Evolutionary conservation across 2,113 vertebrate species (phyloP).

Genomic region (Collichthys lucidus): DNA sequence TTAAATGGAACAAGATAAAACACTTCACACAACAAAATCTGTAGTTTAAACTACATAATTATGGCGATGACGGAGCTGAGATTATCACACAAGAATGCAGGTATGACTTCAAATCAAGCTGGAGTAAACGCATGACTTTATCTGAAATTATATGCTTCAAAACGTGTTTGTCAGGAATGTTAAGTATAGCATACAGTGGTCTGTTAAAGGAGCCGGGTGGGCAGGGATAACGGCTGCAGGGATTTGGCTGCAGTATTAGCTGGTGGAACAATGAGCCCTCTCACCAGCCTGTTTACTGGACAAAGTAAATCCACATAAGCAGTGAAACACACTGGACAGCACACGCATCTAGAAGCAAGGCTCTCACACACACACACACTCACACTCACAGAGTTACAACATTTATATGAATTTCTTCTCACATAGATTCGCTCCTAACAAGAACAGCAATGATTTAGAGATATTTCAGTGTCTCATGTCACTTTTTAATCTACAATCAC

Average conservation of each 20-base stretch:
- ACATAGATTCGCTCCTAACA: background rate
- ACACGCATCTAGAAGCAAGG: slow-evolving; percentile 14
- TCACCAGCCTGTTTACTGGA: slow-evolving; percentile 74
- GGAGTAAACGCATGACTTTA: background rate
- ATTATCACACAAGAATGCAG: background rate
- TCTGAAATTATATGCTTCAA: background rate
- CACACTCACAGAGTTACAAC: background rate
- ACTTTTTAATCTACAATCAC: background rate
- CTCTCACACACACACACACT: background rate
- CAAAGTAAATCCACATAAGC: slow-evolving; percentile 77
- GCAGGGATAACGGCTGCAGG: slow-evolving; percentile 54
- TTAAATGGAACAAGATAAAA: background rate
- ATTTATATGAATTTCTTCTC: background rate
- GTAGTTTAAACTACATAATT: background rate
- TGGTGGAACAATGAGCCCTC: slow-evolving; percentile 77
- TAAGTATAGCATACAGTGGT: background rate
- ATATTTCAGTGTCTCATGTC: background rate
- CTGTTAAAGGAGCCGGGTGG: slow-evolving; percentile 32
- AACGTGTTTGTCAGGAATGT: slow-evolving; percentile 16
- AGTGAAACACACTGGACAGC: slow-evolving; percentile 25
- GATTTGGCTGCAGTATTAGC: slow-evolving; percentile 74
- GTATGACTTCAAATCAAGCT: background rate
- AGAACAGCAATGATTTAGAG: background rate
- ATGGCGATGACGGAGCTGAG: background rate
- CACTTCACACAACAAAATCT: background rate